Base-by-base conservation (phyloP, 2,888 invertebrate species). In the Tortrix viridana region DNA sequence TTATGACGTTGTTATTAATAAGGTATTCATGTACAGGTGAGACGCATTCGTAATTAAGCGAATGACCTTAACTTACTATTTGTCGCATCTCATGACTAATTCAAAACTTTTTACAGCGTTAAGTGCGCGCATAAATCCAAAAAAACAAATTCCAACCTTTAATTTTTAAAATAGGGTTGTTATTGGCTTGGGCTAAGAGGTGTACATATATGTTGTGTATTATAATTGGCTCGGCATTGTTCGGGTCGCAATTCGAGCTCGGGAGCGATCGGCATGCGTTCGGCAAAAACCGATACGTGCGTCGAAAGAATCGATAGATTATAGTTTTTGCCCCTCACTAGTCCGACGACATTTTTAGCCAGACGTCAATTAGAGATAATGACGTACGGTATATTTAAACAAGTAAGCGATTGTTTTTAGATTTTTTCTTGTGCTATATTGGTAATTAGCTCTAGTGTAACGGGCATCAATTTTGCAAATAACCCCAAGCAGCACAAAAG, bases 321-420 rank as follows among this genome's bases (percentile, higher is more conserved):
- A 85, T 74, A 71, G 83, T 89, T 90, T 89, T 89, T 89, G 85
- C 77, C 72, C 77, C 72, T 71, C 80, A 81, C 86, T 88, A 85
- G 86, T 74, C 72, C 66, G 72, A 80, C 83, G 81, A 87, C 89
- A 86, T 89, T 88, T 88, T 89, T 84, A 77, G 67, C 73, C 69
- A 76, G 77, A 86, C 85, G 88, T 89, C 89, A 91, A 91, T 91
- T 91, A 91, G 83, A 74, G 83, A 78, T 89, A 90, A 89, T 89
- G 88, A 89, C 84, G 85, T 79, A 82, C 80, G 74, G 77, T 74
- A 81, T 84, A 83, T 83, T 85, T 81, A 79, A 82, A 79, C 73
- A 74, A 67, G 69, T 71, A 76, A 69, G 71, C 80, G 77, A 83
- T 83, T 83, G 82, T 78, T 68, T 65, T 66, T 53, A 67, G 69